phyloP scores from a whole-genome alignment of 2,888 invertebrate genomes.

The Parascotia fuliginaria region DNA sequence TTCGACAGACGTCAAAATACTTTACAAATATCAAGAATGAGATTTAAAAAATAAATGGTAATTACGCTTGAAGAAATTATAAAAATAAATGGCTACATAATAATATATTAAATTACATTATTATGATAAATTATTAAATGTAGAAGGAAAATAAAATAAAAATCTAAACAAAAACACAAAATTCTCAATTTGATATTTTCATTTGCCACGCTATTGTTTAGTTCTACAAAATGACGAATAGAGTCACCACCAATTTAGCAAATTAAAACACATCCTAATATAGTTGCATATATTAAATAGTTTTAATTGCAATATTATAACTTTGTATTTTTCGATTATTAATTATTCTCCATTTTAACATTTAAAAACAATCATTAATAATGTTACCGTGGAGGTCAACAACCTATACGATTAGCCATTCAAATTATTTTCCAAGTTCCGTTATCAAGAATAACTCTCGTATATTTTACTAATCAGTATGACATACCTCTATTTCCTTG shows the following conservation, averaged over 20 bases:
- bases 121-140: too few species aligned
- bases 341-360: constrained; percentile 4
- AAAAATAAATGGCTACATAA: neutral
- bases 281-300: constrained; percentile 19
- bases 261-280: constrained; percentile 17
- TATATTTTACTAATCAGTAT: neutral
- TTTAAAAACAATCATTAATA: neutral
- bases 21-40: neutral
- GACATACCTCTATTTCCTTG: neutral
- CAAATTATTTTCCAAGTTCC: neutral
- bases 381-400: constrained; percentile 2
- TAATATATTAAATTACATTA: too few species aligned
- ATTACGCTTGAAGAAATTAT: neutral
- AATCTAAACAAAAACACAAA: constrained; percentile 16
- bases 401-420: constrained; percentile 10
- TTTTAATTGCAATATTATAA: constrained; percentile 13
- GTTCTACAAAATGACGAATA: too few species aligned
- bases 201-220: constrained; percentile 3
- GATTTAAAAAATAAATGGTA: neutral
- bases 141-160: too few species aligned
- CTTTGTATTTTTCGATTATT: constrained; percentile 6
- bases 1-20: neutral
- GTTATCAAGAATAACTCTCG: neutral
- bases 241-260: constrained; percentile 2
- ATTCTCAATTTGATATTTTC: constrained; percentile 8